Percentiles rank a stretch among this genome's conserved stretches.
Conservation (phyloP, 2,797 vertebrate species). For the Diceros bicornis region DNA sequence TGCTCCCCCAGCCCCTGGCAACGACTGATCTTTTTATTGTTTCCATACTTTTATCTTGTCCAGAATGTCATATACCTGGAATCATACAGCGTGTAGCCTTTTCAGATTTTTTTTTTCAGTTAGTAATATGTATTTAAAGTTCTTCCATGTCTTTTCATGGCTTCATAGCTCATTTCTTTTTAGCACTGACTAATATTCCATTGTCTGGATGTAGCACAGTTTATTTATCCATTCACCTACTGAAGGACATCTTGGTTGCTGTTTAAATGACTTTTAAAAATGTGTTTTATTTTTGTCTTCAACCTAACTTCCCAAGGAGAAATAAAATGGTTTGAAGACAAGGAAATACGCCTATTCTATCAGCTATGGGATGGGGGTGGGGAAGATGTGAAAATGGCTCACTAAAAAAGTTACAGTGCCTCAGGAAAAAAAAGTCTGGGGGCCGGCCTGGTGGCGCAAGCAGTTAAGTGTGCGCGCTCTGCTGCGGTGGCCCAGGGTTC, state of each 20-base stretch:
- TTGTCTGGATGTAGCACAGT: background rate
- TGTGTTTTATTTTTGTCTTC: background rate
- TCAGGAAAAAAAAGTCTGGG: background rate
- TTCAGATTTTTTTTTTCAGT: background rate
- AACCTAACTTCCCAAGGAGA: background rate
- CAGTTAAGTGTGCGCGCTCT: no score
- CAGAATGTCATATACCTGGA: background rate
- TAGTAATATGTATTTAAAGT: background rate
- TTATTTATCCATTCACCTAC: background rate
- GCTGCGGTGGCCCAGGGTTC: no score
- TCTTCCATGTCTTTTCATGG: background rate
- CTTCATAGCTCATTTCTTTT: constrained; percentile 14
- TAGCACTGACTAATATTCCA: background rate
- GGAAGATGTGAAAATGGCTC: background rate
- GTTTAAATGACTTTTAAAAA: background rate
- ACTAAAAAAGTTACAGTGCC: background rate
- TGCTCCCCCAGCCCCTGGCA: background rate
- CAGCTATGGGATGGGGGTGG: rapidly evolving
- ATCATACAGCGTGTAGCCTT: background rate
- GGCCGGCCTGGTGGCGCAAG: no score
- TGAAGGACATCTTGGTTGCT: background rate
- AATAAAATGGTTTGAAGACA: background rate
- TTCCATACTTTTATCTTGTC: background rate
- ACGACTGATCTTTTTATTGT: background rate
- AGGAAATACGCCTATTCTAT: background rate